These are phyloP conservation scores for Drosophila quadrilineata DNA, from an alignment of 1,140 invertebrate genomes.

Conservation along the genomic window DNA sequence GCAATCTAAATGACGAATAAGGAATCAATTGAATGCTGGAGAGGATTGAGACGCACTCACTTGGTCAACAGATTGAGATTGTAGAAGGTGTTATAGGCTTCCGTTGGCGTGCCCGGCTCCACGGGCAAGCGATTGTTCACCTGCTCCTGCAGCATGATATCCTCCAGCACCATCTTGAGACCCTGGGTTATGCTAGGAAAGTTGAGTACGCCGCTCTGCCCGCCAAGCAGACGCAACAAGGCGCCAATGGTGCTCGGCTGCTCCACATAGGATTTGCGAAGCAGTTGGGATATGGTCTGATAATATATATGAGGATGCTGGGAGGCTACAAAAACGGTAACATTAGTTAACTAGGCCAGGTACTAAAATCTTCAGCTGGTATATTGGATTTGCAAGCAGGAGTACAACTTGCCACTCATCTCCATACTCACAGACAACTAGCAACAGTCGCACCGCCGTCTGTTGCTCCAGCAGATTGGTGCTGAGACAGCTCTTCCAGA, in stretches of 20 bases:
- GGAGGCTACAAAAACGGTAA: constrained; percentile 47
- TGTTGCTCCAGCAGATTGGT: constrained; percentile 79
- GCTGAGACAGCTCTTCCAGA: constrained; percentile 75
- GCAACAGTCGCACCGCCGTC: constrained; percentile 82
- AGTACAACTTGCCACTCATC: neutral
- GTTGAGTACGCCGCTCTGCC: constrained; percentile 80
- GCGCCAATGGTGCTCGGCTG: constrained; percentile 81
- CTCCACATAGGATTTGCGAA: constrained; percentile 58
- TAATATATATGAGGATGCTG: constrained; percentile 77
- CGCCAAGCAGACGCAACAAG: constrained; percentile 82
- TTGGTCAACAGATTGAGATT: constrained; percentile 66
- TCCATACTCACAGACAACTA: constrained; percentile 72
- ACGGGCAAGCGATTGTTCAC: constrained; percentile 62
- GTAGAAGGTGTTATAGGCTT: constrained; percentile 71
- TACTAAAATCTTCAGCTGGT: too few species aligned
- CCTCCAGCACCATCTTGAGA: constrained; percentile 81
- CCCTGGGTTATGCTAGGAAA: constrained; percentile 82
- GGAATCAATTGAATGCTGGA: neutral
- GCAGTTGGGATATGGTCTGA: constrained; percentile 74
- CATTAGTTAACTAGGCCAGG: neutral
- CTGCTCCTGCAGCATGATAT: constrained; percentile 70
- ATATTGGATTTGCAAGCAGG: too few species aligned
- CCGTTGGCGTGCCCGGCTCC: constrained; percentile 40
- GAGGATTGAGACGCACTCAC: constrained; percentile 32
- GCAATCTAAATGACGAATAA: constrained; percentile 48